These are phyloP conservation scores for Channa argus DNA, from an alignment of 2,113 vertebrate species.

Conservation along the genomic window DNA sequence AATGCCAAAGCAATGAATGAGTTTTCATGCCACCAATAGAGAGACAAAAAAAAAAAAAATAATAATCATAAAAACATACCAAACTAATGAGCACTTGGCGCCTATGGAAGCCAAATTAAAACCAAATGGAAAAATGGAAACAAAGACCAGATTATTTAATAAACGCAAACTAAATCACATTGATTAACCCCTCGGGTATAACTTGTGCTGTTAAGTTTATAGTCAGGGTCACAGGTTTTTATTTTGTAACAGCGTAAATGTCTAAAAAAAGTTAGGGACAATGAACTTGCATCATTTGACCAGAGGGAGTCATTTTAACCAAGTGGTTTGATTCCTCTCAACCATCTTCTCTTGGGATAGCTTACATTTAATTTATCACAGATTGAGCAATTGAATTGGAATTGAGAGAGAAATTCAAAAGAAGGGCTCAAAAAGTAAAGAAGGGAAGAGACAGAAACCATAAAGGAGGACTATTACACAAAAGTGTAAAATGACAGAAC, in stretches of 20 bases:
- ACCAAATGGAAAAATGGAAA: constrained; percentile 20
- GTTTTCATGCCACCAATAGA: constrained; percentile 19
- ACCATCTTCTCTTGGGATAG: constrained; percentile 6
- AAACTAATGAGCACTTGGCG: constrained; percentile 22
- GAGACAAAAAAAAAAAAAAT: background rate
- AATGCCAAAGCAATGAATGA: background rate
- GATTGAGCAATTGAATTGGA: background rate
- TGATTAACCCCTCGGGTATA: background rate
- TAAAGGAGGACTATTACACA: background rate
- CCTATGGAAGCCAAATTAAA: constrained; percentile 7
- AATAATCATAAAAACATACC: background rate
- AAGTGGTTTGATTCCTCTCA: constrained; percentile 14
- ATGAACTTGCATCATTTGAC: constrained; percentile 21
- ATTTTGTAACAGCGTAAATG: constrained; percentile 12
- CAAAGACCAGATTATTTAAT: background rate
- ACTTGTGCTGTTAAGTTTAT: background rate
- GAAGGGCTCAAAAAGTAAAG: background rate
- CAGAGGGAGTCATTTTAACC: constrained; percentile 13
- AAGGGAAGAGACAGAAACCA: too few species aligned
- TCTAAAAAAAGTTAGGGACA: background rate
- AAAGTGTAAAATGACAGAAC: background rate
- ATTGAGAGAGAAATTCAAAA: background rate
- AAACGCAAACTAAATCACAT: background rate
- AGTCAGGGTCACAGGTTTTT: constrained; percentile 12
- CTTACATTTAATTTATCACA: constrained; percentile 29